These are phyloP conservation scores for Apis florea DNA, from an alignment of 1,140 invertebrate species.

Conservation along the genomic window DNA sequence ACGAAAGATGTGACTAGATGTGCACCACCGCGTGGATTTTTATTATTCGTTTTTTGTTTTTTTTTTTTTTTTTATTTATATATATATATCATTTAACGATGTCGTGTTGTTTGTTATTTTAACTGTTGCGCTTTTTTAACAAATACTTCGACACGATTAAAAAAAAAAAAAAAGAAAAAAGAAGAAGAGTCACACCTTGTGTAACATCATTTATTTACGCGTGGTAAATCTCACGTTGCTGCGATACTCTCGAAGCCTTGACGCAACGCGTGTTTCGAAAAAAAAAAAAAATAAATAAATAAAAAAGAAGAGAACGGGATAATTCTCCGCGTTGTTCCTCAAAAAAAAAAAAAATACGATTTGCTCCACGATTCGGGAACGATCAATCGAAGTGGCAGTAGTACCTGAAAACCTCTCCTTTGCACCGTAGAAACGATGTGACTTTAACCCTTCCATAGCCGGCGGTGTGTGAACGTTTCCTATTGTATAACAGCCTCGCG, in stretches of 20 bases:
- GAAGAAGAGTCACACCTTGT: background rate
- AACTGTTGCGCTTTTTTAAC: slow-evolving; percentile 8
- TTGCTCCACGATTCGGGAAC: background rate
- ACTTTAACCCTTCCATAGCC: slow-evolving; percentile 15
- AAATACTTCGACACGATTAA: background rate
- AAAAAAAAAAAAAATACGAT: background rate
- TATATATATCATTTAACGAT: background rate
- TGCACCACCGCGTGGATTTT: too few species aligned
- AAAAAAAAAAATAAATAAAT: too few species aligned
- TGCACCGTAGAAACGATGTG: slow-evolving; percentile 40
- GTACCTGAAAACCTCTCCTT: slow-evolving; percentile 33
- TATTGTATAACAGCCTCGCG: background rate
- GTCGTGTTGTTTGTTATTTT: background rate
- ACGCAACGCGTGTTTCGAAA: slow-evolving; percentile 13
- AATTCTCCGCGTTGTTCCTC: slow-evolving; percentile 4
- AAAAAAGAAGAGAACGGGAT: background rate
- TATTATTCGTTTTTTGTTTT: too few species aligned
- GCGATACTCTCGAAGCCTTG: background rate
- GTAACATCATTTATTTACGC: background rate
- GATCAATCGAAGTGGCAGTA: slow-evolving; percentile 46
- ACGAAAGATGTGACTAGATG: too few species aligned
- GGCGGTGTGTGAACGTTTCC: slow-evolving; percentile 7
- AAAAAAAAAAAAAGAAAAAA: background rate
- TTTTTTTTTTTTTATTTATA: too few species aligned
- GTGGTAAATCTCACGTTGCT: background rate